Percentiles rank a stretch among this genome's conserved stretches.
These are phyloP conservation scores for Melolontha melolontha DNA, from an alignment of 2,888 invertebrate species.

Conservation along the genomic window DNA sequence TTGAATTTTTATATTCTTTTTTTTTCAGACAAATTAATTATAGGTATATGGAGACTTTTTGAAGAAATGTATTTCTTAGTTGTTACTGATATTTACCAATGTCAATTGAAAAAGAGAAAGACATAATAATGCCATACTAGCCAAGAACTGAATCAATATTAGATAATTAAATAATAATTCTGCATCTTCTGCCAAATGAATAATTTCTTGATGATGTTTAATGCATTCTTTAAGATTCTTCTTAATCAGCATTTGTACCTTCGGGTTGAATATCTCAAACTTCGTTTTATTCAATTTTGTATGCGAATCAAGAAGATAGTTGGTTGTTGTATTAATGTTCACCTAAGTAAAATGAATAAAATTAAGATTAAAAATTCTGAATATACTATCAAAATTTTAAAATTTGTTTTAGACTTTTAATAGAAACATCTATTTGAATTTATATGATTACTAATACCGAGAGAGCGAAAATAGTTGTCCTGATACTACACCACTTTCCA, in stretches of 20 bases:
- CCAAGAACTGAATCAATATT: slow-evolving; percentile 33
- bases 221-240: slow-evolving; percentile 32
- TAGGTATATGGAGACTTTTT: too few relatives aligned
- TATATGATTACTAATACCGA: too few relatives aligned
- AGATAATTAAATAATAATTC: slow-evolving; percentile 34
- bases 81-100: slow-evolving; percentile 6
- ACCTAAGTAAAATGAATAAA: neutral
- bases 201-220: slow-evolving; percentile 38
- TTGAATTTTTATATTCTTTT: too few relatives aligned
- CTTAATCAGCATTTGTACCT: slow-evolving; percentile 28
- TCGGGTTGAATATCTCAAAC: slow-evolving; percentile 31
- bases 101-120: slow-evolving; percentile 28
- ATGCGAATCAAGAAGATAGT: neutral
- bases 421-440: too few relatives aligned
- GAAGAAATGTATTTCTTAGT: neutral
- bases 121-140: slow-evolving; percentile 19
- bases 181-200: slow-evolving; percentile 22
- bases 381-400: too few relatives aligned
- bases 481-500: too few relatives aligned
- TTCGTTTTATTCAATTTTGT: neutral
- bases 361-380: too few relatives aligned
- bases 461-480: too few relatives aligned
- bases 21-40: too few relatives aligned
- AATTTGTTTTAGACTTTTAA: too few relatives aligned
- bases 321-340: neutral